Percentiles rank a stretch among this genome's conserved stretches.
Evolutionary conservation across 2,797 vertebrate species (phyloP).

Genomic region (Lycodopsis pacificus): DNA sequence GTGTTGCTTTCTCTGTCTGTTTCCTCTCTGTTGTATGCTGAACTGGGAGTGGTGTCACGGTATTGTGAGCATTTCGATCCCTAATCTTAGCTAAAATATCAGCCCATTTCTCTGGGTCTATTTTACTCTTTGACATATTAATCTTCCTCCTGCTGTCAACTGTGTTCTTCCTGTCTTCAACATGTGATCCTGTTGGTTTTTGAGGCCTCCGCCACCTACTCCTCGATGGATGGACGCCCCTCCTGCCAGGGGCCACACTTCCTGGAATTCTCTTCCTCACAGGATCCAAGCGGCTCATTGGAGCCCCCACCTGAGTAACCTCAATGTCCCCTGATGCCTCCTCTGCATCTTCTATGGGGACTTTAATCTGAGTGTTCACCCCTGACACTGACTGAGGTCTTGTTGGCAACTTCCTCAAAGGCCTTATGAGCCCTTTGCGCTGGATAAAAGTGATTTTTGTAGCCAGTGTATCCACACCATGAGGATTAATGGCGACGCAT

Average conservation of each 20-base stretch:
- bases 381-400: constrained; percentile 82
- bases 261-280: constrained; percentile 53
- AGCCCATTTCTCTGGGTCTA: constrained; percentile 92
- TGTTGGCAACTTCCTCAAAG: constrained; percentile 72
- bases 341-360: constrained; percentile 68
- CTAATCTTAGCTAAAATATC: constrained; percentile 93
- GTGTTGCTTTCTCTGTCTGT: constrained; percentile 31
- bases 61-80: constrained; percentile 79
- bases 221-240: constrained; percentile 67
- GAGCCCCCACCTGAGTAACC: constrained; percentile 10
- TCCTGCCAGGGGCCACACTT: constrained; percentile 39
- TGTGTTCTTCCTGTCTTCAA: constrained; percentile 79
- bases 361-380: constrained; percentile 78
- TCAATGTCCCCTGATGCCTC: constrained; percentile 86
- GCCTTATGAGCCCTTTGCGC: constrained; percentile 71
- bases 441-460: constrained; percentile 82
- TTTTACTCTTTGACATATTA: constrained; percentile 88
- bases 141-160: constrained; percentile 86
- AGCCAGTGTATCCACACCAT: constrained; percentile 85
- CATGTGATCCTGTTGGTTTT: constrained; percentile 65
- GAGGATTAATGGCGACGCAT: constrained; percentile 89
- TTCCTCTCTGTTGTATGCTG: constrained; percentile 38
- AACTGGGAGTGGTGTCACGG: constrained; percentile 54
- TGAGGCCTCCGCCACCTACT: constrained; percentile 69
- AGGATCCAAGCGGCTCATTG: constrained; percentile 56